phyloP scores from a whole-genome alignment of 2,888 invertebrate genomes.

The Autographa pulchrina region DNA sequence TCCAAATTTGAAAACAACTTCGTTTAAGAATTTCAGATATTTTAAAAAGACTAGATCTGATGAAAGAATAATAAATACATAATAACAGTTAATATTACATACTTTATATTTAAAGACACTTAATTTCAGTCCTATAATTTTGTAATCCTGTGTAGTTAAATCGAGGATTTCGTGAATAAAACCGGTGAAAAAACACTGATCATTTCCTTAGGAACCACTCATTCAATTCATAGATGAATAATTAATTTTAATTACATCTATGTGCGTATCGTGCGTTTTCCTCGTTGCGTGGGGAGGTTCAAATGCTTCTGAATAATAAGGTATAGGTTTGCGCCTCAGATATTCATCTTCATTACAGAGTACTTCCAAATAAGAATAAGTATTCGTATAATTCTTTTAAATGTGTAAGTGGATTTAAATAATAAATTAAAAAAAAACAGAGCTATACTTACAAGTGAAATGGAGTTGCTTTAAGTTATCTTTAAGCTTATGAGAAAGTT shows the following conservation, averaged over 20 bases:
- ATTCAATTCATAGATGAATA: conserved; percentile 54
- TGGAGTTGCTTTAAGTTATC: no score
- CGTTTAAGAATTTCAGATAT: no score
- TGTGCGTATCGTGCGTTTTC: conserved; percentile 52
- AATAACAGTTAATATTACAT: no score
- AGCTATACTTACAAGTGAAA: no score
- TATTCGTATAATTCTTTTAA: not conserved
- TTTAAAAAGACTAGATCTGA: no score
- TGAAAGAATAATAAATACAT: no score
- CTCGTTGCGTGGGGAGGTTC: conserved; percentile 44
- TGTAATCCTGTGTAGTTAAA: no score
- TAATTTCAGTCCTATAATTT: no score
- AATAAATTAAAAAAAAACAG: no score
- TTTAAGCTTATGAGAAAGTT: no score
- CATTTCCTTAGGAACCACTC: conserved; percentile 54
- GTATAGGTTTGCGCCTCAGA: conserved; percentile 44
- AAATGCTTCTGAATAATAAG: conserved; percentile 44
- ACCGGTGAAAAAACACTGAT: conserved; percentile 45
- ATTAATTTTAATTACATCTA: conserved; percentile 56
- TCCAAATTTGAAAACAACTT: no score
- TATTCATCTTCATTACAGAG: conserved; percentile 35
- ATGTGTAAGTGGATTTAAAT: not conserved
- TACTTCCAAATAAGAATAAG: conserved; percentile 22
- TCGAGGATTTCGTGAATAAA: conserved; percentile 2
- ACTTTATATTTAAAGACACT: no score